Percentiles rank a stretch among this genome's conserved stretches.
These are phyloP conservation scores for Pocillopora verrucosa DNA, from an alignment of 64 coral and sea anemone species.

Conservation along the genomic window DNA sequence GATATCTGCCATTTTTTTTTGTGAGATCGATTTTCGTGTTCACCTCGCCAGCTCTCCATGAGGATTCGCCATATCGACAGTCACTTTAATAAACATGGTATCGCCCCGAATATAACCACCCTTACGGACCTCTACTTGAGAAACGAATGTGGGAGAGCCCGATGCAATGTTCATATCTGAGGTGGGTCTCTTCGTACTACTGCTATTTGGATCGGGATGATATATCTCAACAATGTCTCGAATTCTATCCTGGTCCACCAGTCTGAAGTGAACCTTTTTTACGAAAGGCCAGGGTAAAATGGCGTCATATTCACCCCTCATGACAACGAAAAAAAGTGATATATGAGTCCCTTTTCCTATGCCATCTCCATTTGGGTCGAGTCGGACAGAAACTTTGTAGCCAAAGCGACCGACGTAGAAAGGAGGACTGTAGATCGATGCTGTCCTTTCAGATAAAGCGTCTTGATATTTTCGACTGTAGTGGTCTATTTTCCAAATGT, in stretches of 20 bases:
- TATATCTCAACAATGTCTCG: constrained; percentile 47
- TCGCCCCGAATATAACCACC: constrained; percentile 53
- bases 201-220: constrained; percentile 53
- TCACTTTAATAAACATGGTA: constrained; percentile 52
- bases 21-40: background rate
- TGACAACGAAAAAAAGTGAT: constrained; percentile 58
- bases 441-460: constrained; percentile 28
- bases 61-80: constrained; percentile 24
- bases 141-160: constrained; percentile 51
- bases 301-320: constrained; percentile 56
- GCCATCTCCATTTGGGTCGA: constrained; percentile 59
- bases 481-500: constrained; percentile 61
- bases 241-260: constrained; percentile 40
- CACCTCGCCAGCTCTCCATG: background rate
- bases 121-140: constrained; percentile 1
- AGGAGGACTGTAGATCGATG: constrained; percentile 53
- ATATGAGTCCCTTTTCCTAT: constrained; percentile 54
- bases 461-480: constrained; percentile 34
- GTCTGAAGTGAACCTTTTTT: constrained; percentile 61
- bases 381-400: constrained; percentile 59
- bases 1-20: no score
- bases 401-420: constrained; percentile 62
- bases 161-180: constrained; percentile 56
- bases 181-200: constrained; percentile 37
- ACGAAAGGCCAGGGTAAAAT: constrained; percentile 58